Base-by-base conservation (phyloP, 1,140 invertebrate genomes). In the Onthophagus taurus region DNA sequence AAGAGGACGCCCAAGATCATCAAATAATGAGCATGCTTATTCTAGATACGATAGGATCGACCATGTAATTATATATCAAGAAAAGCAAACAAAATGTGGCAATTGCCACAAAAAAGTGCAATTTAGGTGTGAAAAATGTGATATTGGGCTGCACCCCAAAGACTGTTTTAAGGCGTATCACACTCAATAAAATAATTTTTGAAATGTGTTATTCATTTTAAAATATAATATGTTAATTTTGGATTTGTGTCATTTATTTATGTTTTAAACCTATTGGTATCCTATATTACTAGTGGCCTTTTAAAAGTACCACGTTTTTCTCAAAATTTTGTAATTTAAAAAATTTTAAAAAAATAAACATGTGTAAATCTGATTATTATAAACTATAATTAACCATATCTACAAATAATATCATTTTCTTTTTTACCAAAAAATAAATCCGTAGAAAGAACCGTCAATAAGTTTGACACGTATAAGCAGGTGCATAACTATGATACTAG, bases 131-230 rank as follows among this genome's bases (percentile, higher is more conserved):
- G 41, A 16, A 4, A 43, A 43, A 20, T 43, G 41, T 18, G 42
- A 50, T 13, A 38, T 52, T 35, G 51, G 42, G 8, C 21, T 55
- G 31, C 51, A 55, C 45, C 44, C 48, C 12, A 50, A 50, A 34
- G 11, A 35, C 19, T 49, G 36, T 49, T 46, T 45, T 29, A 24
- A 23, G 12, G 18, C 16, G 11, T 45, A 36, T 12, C 43, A 45
- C 16, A 37, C 23, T 2, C 18, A 45, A 19, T 24, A 29, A 37
- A 16, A 16, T 18, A 31, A 9, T 29, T 20, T 31, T 16, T 5
- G 17, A 19, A 3, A 12, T 18, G 16, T 14, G 8, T 18, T 29
- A 37, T 3, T 36, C 23, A 31, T 31, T 8, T 31, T 42, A 31
- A 30, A 18, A 5, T 26, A 29, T 42, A 4, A n/a, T 16, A 31